These are phyloP conservation scores for Tribolium freemani DNA, from an alignment of 2,888 invertebrate species.

Conservation along the genomic window DNA sequence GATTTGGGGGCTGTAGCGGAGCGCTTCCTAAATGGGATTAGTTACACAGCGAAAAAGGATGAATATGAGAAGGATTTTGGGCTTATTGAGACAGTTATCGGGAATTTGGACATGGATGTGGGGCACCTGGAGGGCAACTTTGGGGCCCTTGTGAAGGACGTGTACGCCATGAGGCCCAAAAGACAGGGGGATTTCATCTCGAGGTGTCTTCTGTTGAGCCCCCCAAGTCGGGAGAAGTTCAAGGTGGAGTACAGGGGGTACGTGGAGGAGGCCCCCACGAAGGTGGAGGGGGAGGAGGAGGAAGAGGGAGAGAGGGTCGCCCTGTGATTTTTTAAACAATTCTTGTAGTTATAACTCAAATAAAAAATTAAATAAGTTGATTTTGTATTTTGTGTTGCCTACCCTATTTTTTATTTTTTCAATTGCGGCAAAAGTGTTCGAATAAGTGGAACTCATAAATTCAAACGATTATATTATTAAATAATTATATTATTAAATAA, in stretches of 20 bases:
- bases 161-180: slow-evolving; percentile 77
- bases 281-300: slow-evolving; percentile 59
- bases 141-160: slow-evolving; percentile 74
- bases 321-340: slow-evolving; percentile 42
- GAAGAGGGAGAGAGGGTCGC: slow-evolving; percentile 55
- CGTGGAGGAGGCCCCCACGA: slow-evolving; percentile 51
- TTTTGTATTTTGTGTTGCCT: too few relatives aligned
- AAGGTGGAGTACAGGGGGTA: slow-evolving; percentile 73
- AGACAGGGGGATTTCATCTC: slow-evolving; percentile 79
- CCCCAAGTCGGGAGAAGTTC: slow-evolving; percentile 77
- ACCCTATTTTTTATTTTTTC: too few relatives aligned
- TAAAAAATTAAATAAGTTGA: not conserved
- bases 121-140: slow-evolving; percentile 82
- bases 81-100: slow-evolving; percentile 76
- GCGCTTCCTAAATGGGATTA: slow-evolving; percentile 79
- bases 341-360: not conserved
- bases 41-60: slow-evolving; percentile 77
- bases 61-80: slow-evolving; percentile 81
- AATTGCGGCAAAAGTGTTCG: too few relatives aligned
- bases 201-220: slow-evolving; percentile 75
- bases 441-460: too few relatives aligned
- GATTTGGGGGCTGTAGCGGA: slow-evolving; percentile 75
- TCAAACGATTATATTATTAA: too few relatives aligned
- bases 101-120: slow-evolving; percentile 81
- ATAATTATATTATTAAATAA: too few relatives aligned